A percentile compares a stretch with the other conserved stretches of the same genome.
Evolutionary conservation across 53 echinoderm and acorn worm species (phyloP).

Genomic region (Apostichopus leukothele): DNA sequence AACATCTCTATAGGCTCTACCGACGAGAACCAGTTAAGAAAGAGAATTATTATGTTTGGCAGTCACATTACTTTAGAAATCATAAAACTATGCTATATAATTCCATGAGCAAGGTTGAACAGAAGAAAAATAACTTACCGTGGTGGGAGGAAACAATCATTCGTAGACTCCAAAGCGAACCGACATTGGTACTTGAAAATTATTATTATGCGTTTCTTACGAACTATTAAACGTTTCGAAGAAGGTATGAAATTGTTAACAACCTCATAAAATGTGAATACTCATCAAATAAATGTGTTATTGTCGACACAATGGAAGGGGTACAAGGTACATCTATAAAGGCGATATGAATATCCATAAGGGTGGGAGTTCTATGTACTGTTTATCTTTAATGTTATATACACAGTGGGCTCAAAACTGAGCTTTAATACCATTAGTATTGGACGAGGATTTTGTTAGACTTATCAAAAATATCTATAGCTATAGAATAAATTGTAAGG

Average conservation of each 20-base stretch:
- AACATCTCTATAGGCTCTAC: neutral
- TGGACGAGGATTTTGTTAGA: too few relatives aligned
- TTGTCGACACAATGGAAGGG: too few relatives aligned
- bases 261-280: constrained; percentile 16
- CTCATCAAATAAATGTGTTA: neutral
- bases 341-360: too few relatives aligned
- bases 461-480: too few relatives aligned
- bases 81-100: neutral
- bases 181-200: constrained; percentile 30
- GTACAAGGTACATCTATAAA: too few relatives aligned
- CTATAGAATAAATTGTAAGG: too few relatives aligned
- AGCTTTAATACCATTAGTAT: too few relatives aligned
- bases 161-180: neutral
- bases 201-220: constrained; percentile 16
- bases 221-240: constrained; percentile 34
- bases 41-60: neutral
- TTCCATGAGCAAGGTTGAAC: too few relatives aligned
- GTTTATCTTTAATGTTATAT: too few relatives aligned
- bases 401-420: too few relatives aligned
- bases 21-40: neutral
- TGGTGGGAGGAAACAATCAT: neutral
- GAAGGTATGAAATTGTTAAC: constrained; percentile 27
- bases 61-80: neutral
- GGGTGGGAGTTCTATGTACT: too few relatives aligned
- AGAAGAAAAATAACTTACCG: too few relatives aligned